Evolutionary conservation across 1,140 invertebrate genomes (phyloP).

Genomic region (Cydia pomonella): DNA sequence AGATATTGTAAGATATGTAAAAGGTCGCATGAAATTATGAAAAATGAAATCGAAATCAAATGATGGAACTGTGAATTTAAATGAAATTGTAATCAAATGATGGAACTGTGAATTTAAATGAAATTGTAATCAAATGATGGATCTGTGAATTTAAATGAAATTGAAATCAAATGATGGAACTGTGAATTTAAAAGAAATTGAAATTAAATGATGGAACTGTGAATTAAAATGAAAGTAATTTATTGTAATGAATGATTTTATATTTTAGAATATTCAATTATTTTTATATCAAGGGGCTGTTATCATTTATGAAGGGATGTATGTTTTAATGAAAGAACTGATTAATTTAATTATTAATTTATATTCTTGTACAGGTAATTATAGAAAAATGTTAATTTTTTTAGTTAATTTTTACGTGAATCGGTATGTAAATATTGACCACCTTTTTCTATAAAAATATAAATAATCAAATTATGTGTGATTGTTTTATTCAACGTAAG

Average conservation of each 20-base stretch:
- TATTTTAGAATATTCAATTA: constrained; percentile 34
- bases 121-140: background rate
- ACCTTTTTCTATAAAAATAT: constrained; percentile 32
- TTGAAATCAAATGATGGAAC: no score
- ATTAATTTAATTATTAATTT: constrained; percentile 44
- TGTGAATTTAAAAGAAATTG: no score
- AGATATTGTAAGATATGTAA: background rate
- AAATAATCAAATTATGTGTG: background rate
- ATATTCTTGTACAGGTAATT: constrained; percentile 42
- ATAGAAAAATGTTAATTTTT: constrained; percentile 42
- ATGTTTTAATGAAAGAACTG: constrained; percentile 52
- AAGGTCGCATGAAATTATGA: background rate
- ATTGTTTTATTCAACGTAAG: constrained; percentile 16
- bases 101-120: background rate
- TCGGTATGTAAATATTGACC: constrained; percentile 35
- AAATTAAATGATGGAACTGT: constrained; percentile 23
- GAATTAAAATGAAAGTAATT: constrained; percentile 31
- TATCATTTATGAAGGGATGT: constrained; percentile 35
- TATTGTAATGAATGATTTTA: constrained; percentile 31
- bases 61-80: background rate
- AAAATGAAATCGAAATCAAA: background rate
- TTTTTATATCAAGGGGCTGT: constrained; percentile 39
- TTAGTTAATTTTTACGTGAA: constrained; percentile 44
- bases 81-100: constrained; percentile 34
- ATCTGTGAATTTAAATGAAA: no score